These are phyloP conservation scores for Eulemur mongoz DNA, from an alignment of 2,797 vertebrate genomes.

Conservation along the genomic window DNA sequence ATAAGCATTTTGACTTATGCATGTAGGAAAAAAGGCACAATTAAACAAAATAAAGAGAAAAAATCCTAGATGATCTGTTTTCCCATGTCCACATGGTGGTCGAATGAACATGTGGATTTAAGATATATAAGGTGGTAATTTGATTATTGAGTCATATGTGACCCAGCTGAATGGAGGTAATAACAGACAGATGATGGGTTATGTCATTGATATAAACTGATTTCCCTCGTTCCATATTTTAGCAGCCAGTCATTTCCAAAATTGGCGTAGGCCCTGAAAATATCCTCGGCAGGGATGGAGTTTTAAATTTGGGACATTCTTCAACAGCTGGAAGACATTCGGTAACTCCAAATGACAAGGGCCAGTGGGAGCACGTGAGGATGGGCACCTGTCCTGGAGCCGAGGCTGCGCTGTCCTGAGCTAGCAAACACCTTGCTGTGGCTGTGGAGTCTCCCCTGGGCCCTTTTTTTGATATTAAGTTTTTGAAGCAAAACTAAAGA, in stretches of 20 bases:
- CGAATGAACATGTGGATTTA: conserved; percentile 54
- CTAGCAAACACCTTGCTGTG: conserved; percentile 53
- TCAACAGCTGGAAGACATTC: conserved; percentile 73
- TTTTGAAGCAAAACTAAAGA: conserved; percentile 27
- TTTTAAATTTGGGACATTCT: conserved; percentile 33
- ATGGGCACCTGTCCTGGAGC: conserved; percentile 11
- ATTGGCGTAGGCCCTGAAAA: conserved; percentile 62
- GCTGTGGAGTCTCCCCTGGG: neutral
- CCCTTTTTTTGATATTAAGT: neutral
- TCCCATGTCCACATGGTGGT: conserved; percentile 41
- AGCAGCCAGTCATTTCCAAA: conserved; percentile 70
- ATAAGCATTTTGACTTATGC: conserved; percentile 26
- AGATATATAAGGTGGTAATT: conserved; percentile 77
- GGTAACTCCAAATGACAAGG: conserved; percentile 6
- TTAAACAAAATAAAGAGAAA: conserved; percentile 47
- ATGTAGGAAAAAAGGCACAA: neutral
- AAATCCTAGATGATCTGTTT: conserved; percentile 64
- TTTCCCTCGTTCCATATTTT: conserved; percentile 72
- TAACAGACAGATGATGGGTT: conserved; percentile 72
- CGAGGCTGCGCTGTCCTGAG: neutral
- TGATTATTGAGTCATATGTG: conserved; percentile 77
- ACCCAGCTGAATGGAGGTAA: conserved; percentile 71
- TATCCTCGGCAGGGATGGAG: conserved; percentile 38
- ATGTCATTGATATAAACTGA: conserved; percentile 64
- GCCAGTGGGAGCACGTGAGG: neutral